Percentiles rank a stretch among this genome's conserved stretches.
These are phyloP conservation scores for Cotesia typhae DNA, from an alignment of 1,140 invertebrate genomes.

Conservation along the genomic window DNA sequence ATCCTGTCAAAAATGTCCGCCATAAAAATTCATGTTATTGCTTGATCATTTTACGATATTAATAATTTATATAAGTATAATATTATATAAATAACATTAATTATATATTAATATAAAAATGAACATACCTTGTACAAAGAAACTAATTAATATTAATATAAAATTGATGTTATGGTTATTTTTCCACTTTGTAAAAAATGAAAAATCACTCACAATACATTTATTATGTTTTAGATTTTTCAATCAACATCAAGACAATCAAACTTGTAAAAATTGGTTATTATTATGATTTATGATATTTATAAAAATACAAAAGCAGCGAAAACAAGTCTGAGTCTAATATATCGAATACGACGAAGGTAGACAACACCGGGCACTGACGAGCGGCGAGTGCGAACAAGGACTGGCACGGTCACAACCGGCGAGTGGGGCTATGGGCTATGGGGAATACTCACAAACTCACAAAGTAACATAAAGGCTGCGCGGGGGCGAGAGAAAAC, in stretches of 20 bases:
- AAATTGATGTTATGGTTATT: too few relatives aligned
- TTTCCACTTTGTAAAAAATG: too few relatives aligned
- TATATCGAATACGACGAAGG: background rate
- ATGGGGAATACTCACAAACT: background rate
- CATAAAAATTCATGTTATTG: background rate
- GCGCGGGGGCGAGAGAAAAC: slow-evolving; percentile 4
- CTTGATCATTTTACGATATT: background rate
- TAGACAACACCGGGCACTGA: background rate
- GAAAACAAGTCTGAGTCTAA: background rate
- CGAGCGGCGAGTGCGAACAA: slow-evolving; percentile 33
- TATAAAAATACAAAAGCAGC: background rate
- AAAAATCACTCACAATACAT: too few relatives aligned
- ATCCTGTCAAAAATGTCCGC: slow-evolving; percentile 5
- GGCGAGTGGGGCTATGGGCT: slow-evolving; percentile 6
- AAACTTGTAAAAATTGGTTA: too few relatives aligned
- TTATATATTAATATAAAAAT: too few relatives aligned
- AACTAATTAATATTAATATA: too few relatives aligned
- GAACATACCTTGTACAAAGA: too few relatives aligned
- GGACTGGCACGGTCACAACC: slow-evolving; percentile 21
- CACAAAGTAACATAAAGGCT: background rate
- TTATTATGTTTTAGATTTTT: too few relatives aligned
- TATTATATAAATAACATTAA: too few relatives aligned
- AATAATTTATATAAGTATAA: too few relatives aligned
- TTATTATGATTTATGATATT: background rate
- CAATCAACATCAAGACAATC: too few relatives aligned